Evolutionary conservation across 2,888 invertebrate genomes (phyloP).

Genomic region (Emesis castigata): DNA sequence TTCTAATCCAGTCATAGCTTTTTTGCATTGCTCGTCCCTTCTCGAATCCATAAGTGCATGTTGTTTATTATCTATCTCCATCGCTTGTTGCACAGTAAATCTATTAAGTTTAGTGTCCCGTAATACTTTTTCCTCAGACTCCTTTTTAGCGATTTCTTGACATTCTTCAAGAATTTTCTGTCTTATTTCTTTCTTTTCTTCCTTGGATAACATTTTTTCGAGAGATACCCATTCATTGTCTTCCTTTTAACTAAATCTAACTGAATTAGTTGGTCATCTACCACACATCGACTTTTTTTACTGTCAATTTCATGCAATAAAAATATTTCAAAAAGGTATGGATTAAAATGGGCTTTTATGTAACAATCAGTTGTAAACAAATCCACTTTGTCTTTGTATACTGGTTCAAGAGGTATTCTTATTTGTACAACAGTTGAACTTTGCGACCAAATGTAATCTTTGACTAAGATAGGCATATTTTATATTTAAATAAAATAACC

Average conservation of each 20-base stretch:
- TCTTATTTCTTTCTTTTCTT: slow-evolving; percentile 87
- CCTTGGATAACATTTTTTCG: slow-evolving; percentile 86
- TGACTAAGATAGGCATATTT: slow-evolving; percentile 93
- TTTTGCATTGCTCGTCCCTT: slow-evolving; percentile 89
- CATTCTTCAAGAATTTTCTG: slow-evolving; percentile 87
- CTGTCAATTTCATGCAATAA: slow-evolving; percentile 90
- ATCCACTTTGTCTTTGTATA: slow-evolving; percentile 90
- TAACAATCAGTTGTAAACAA: slow-evolving; percentile 92
- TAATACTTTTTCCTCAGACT: slow-evolving; percentile 84
- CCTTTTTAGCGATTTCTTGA: slow-evolving; percentile 86
- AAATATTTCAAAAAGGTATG: slow-evolving; percentile 94
- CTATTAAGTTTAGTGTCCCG: slow-evolving; percentile 87
- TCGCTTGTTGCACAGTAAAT: slow-evolving; percentile 83
- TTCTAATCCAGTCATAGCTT: slow-evolving; percentile 91
- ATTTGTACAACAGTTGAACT: slow-evolving; percentile 89
- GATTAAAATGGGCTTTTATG: slow-evolving; percentile 92
- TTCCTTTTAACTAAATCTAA: slow-evolving; percentile 91
- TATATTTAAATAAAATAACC: background rate
- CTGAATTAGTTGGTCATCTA: slow-evolving; percentile 89
- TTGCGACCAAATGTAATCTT: slow-evolving; percentile 94
- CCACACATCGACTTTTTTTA: slow-evolving; percentile 89
- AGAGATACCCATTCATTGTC: slow-evolving; percentile 87
- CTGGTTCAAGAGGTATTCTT: slow-evolving; percentile 90
- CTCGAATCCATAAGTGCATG: slow-evolving; percentile 90
- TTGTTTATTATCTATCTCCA: slow-evolving; percentile 84